Percentiles rank a stretch among this genome's conserved stretches.
Evolutionary conservation across 2,797 vertebrate species (phyloP).

Genomic region (Enteromius viviparus): DNA sequence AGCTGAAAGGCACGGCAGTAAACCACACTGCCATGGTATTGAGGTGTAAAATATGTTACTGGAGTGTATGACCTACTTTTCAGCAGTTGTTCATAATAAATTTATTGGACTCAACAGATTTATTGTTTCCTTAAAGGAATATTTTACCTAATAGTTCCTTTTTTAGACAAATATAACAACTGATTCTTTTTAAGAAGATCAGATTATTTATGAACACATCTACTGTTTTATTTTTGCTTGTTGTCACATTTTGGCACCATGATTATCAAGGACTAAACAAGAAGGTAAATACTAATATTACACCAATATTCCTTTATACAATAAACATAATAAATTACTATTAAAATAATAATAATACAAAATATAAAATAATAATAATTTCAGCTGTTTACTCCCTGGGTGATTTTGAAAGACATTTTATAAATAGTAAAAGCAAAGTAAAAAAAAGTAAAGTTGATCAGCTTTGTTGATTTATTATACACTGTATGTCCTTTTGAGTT

Average conservation of each 20-base stretch:
- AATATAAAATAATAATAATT: background rate
- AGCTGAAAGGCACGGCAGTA: background rate
- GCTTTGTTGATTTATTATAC: background rate
- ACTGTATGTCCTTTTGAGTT: background rate
- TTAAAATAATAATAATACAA: background rate
- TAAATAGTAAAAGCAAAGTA: background rate
- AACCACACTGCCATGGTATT: background rate
- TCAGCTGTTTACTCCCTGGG: background rate
- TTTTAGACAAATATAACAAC: background rate
- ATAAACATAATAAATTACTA: background rate
- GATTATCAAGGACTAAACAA: background rate
- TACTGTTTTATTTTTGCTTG: background rate
- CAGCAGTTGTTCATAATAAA: conserved; percentile 2
- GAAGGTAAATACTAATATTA: background rate
- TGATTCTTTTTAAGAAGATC: background rate
- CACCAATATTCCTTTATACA: background rate
- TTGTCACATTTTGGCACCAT: background rate
- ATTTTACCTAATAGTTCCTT: background rate
- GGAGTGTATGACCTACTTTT: conserved; percentile 3
- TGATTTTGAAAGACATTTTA: background rate
- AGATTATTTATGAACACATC: background rate
- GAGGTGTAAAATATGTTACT: conserved; percentile 7
- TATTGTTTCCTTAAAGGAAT: conserved; percentile 15
- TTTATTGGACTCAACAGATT: conserved; percentile 20
- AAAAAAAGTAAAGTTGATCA: background rate